phyloP scores from a whole-genome alignment of 2,888 invertebrate species.

The Aromia moschata region DNA sequence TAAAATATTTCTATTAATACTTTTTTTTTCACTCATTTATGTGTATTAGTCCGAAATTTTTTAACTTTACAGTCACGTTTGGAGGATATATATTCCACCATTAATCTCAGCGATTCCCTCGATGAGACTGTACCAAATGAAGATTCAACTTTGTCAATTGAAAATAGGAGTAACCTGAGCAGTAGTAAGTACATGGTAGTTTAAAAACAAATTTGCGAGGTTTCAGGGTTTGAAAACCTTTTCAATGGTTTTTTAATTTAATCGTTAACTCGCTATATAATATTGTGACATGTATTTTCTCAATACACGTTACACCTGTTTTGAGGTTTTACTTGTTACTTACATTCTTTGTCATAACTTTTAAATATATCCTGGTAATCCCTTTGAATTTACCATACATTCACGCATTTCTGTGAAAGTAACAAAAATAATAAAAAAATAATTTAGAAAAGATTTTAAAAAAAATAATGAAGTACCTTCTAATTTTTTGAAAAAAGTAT shows the following conservation, averaged over 20 bases:
- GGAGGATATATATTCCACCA: slow-evolving; percentile 43
- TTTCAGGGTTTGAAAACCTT: slow-evolving; percentile 27
- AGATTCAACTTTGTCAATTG: slow-evolving; percentile 31
- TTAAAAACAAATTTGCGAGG: slow-evolving; percentile 20
- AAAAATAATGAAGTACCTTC: too few relatives aligned
- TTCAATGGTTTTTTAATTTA: slow-evolving; percentile 30
- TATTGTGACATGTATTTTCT: slow-evolving; percentile 20
- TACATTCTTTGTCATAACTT: too few relatives aligned
- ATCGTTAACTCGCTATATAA: slow-evolving; percentile 28
- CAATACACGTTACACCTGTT: slow-evolving; percentile 9
- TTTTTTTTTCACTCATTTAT: not conserved
- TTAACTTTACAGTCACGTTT: slow-evolving; percentile 45
- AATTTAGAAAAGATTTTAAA: too few relatives aligned
- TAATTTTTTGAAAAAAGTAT: too few relatives aligned
- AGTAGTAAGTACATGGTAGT: slow-evolving; percentile 26
- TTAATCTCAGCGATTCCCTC: slow-evolving; percentile 40
- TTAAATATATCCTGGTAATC: too few relatives aligned
- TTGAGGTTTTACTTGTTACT: slow-evolving; percentile 16
- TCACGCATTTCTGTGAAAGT: too few relatives aligned
- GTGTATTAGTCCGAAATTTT: not conserved
- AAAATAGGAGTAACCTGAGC: slow-evolving; percentile 19
- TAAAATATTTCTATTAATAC: not conserved
- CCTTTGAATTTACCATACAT: too few relatives aligned
- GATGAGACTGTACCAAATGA: slow-evolving; percentile 30
- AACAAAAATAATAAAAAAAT: too few relatives aligned